Percentiles rank a stretch among this genome's conserved stretches.
phyloP scores from a whole-genome alignment of 2,888 invertebrate species.

The Caenorhabditis sp. region DNA sequence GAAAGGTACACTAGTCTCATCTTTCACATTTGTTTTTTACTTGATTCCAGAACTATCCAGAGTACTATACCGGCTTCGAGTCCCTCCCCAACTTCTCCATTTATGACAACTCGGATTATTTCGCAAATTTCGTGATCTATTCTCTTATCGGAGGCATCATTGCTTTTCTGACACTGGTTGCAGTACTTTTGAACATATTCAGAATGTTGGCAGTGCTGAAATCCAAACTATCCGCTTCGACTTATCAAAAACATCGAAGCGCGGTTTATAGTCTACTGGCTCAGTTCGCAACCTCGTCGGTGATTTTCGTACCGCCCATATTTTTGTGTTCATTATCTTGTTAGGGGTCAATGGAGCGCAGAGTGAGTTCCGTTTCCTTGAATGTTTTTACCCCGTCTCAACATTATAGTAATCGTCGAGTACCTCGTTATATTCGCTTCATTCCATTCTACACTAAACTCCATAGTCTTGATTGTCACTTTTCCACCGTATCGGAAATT shows the following conservation, averaged over 20 bases:
- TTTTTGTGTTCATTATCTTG: conserved; percentile 15
- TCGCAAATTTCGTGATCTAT: conserved; percentile 7
- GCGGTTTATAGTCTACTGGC: conserved; percentile 32
- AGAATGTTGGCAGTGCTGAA: conserved; percentile 20
- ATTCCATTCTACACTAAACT: conserved; percentile 21
- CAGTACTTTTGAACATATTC: conserved; percentile 16
- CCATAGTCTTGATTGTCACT: conserved; percentile 20
- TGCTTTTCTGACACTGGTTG: not conserved
- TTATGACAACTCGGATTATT: conserved; percentile 14
- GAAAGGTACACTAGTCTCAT: not conserved
- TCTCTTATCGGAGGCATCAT: conserved; percentile 16
- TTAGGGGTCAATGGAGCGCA: conserved; percentile 5
- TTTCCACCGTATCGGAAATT: conserved; percentile 48
- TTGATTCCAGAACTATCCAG: conserved; percentile 14
- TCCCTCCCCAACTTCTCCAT: conserved; percentile 37
- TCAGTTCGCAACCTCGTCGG: conserved; percentile 46
- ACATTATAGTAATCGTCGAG: conserved; percentile 47
- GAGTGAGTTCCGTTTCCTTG: conserved; percentile 4
- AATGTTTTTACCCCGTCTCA: too few relatives aligned
- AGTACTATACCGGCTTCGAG: not conserved
- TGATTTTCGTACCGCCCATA: conserved; percentile 34
- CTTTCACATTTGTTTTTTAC: not conserved
- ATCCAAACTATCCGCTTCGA: conserved; percentile 16
- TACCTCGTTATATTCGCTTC: conserved; percentile 19
- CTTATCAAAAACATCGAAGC: conserved; percentile 33